phyloP scores from a whole-genome alignment of 2,113 vertebrate species.

The Petroica traversi region DNA sequence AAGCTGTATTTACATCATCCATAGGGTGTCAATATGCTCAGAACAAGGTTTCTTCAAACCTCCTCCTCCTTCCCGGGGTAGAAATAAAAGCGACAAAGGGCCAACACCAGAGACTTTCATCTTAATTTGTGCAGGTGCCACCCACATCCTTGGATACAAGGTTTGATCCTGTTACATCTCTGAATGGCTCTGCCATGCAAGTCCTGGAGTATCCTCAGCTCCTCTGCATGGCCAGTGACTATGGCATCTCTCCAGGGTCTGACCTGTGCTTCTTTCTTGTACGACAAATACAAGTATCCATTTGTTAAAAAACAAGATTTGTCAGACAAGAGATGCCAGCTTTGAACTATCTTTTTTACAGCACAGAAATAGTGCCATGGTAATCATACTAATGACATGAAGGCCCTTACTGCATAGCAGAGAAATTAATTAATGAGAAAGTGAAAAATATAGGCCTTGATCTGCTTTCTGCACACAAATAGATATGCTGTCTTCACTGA shows the following conservation, averaged over 20 bases:
- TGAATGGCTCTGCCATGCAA: neutral
- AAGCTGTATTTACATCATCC: neutral
- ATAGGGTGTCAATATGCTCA: neutral
- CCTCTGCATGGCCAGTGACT: neutral
- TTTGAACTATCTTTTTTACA: neutral
- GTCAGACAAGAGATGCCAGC: neutral
- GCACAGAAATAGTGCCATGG: neutral
- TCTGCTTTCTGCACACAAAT: neutral
- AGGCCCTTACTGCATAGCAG: neutral
- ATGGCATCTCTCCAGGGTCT: neutral
- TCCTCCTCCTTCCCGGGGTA: neutral
- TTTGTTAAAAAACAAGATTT: neutral
- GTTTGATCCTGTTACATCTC: neutral
- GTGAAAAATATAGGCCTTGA: neutral
- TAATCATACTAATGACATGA: neutral
- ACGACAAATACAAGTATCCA: neutral
- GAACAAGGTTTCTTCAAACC: neutral
- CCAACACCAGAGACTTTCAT: neutral
- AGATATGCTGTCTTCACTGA: neutral
- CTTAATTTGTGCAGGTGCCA: neutral
- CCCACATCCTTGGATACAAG: neutral
- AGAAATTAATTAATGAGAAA: conserved; percentile 25
- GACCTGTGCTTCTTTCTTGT: neutral
- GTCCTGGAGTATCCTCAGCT: neutral
- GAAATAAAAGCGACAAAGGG: neutral